phyloP scores from a whole-genome alignment of 53 echinoderm and acorn worm genomes.

The Actinopyga echinites region DNA sequence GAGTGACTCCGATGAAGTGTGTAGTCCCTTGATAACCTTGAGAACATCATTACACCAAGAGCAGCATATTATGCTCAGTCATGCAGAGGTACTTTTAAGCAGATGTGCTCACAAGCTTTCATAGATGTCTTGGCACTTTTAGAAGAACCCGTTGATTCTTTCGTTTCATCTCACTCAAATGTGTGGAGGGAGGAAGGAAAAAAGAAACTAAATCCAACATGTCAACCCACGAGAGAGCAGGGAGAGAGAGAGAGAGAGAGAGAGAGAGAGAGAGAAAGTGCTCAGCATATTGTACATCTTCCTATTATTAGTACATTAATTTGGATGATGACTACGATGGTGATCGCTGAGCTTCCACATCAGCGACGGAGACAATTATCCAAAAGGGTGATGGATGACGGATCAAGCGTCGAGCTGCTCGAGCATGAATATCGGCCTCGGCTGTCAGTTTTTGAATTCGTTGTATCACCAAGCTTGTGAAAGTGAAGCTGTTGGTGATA shows the following conservation, averaged over 20 bases:
- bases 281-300: not conserved
- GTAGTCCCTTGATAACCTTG: not conserved
- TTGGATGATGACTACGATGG: constrained; percentile 20
- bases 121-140: not conserved
- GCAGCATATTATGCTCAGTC: not conserved
- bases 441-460: constrained; percentile 28
- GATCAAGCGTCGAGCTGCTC: constrained; percentile 12
- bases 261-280: too few relatives aligned
- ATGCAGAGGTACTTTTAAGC: not conserved
- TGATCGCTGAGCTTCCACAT: constrained; percentile 12
- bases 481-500: not conserved
- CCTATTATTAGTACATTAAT: constrained; percentile 40
- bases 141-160: not conserved
- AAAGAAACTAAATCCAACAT: not conserved
- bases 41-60: not conserved
- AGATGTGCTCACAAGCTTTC: constrained; percentile 3
- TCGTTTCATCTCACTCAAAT: not conserved
- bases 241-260: too few relatives aligned
- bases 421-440: constrained; percentile 22
- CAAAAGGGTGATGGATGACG: constrained; percentile 26
- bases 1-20: too few relatives aligned
- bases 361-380: constrained; percentile 30
- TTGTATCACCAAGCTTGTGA: not conserved
- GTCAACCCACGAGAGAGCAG: not conserved
- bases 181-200: not conserved